Base-by-base conservation (phyloP, 2,113 vertebrate species). In the Indicator indicator region DNA sequence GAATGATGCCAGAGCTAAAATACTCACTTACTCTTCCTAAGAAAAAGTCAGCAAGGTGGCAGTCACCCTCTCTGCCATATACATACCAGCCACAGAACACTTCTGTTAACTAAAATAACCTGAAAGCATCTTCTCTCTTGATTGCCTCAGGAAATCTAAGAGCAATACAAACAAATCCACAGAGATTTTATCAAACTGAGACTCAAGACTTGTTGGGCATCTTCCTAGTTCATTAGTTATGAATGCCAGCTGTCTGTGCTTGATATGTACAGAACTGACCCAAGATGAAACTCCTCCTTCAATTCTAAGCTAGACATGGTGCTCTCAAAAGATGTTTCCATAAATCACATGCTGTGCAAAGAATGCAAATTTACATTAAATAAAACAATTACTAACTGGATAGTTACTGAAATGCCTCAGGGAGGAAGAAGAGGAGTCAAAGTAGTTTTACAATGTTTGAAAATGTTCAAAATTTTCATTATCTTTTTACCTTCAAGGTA, bases 81-180 rank as follows among this genome's bases (percentile, higher is more conserved):
- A 42, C 1, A 7, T 12, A 30, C 50, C 24, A 11, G 1, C 32
- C 67, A 70, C 32, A 46, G 33, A 73, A 63, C 12, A 26, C 36
- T 78, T 28, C 80, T 65, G 48, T 23, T 86, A 78, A 58, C 87
- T 81, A 23, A 58, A 44, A 77, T 15, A 68, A 52, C n/a, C 23
- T 89, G 69, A 83, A 86, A 91, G 80, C n/a, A 83, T 27, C 26
- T 52, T 73, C 68, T 83, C 44, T 48, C 48, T 74, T n/a, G 12
- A 55, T 27, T 65, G 91, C 89, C 79, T 90, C 69, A 65, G 89
- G 91, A 88, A 93, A 60, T n/a, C n/a, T n/a, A 91, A 90, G 54
- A 73, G 70, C 76, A 86, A 18, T 12, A 78, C n/a, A 65, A 90
- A 74, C 58, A 58, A 88, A 83, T 77, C 54, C 88, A 88, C 9